Conservation (phyloP, 1,140 invertebrate species). For the Penaeus chinensis region DNA sequence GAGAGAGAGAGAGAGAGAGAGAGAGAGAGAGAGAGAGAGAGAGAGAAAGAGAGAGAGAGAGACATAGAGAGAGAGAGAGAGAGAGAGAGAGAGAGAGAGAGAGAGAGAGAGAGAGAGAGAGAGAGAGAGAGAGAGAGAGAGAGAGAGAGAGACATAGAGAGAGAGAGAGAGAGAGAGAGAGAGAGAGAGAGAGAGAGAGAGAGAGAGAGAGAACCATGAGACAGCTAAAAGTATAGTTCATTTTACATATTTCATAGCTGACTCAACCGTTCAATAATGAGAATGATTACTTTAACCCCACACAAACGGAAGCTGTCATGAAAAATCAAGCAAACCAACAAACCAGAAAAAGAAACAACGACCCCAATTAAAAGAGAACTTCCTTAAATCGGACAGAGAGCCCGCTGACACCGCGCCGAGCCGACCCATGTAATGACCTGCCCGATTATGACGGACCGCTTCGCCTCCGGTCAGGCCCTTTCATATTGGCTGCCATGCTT, state of each 20-base stretch:
- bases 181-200: not conserved
- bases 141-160: slow-evolving; percentile 7
- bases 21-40: not conserved
- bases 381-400: too few species aligned
- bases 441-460: too few species aligned
- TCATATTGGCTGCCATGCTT: too few species aligned
- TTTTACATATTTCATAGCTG: not conserved
- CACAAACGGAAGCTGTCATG: too few species aligned
- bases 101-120: slow-evolving; percentile 1
- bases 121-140: slow-evolving; percentile 21
- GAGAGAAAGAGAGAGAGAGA: not conserved
- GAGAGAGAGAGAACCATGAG: not conserved
- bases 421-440: too few species aligned
- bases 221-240: not conserved
- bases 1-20: slow-evolving; percentile 19
- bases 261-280: too few species aligned
- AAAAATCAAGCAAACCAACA: too few species aligned
- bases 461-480: too few species aligned
- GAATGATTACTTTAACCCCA: too few species aligned
- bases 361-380: too few species aligned
- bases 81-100: slow-evolving; percentile 11
- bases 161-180: not conserved
- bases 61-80: slow-evolving; percentile 10
- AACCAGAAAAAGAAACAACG: too few species aligned
- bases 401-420: too few species aligned